Evolutionary conservation across 2,797 vertebrate genomes (phyloP).

Genomic region (Delichon dasypus): DNA sequence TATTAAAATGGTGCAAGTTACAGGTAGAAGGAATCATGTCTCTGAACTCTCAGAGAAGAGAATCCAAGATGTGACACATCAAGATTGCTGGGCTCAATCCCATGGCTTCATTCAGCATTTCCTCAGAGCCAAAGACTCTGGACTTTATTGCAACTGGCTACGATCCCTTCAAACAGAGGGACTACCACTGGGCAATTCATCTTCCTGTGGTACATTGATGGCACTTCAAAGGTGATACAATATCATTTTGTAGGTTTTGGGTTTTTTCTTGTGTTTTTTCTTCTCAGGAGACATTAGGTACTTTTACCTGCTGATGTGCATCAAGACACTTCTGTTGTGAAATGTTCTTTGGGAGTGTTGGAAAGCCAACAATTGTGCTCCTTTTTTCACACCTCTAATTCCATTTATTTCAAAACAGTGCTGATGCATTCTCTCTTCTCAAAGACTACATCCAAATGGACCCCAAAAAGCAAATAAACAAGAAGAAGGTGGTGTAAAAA

Average conservation of each 20-base stretch:
- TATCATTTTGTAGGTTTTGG: not conserved
- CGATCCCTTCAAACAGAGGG: not conserved
- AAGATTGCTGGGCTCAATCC: not conserved
- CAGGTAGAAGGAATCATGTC: not conserved
- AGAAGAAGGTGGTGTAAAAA: not conserved
- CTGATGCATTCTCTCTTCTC: not conserved
- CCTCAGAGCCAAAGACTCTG: not conserved
- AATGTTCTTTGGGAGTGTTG: not conserved
- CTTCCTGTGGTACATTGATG: not conserved
- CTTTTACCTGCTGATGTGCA: not conserved
- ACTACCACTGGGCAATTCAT: not conserved
- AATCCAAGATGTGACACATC: not conserved
- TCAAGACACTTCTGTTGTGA: not conserved
- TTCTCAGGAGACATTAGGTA: not conserved
- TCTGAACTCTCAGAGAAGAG: not conserved
- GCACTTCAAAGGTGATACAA: not conserved
- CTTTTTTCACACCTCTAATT: not conserved
- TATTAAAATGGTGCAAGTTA: not conserved
- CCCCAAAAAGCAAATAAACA: not conserved
- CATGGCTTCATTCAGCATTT: not conserved
- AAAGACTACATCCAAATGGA: not conserved
- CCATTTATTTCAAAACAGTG: not conserved
- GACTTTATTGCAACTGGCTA: not conserved
- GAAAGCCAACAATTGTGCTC: not conserved
- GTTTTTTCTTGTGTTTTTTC: not conserved